These are phyloP conservation scores for Cantharis flavilabris DNA, from an alignment of 2,888 invertebrate genomes.

Conservation along the genomic window DNA sequence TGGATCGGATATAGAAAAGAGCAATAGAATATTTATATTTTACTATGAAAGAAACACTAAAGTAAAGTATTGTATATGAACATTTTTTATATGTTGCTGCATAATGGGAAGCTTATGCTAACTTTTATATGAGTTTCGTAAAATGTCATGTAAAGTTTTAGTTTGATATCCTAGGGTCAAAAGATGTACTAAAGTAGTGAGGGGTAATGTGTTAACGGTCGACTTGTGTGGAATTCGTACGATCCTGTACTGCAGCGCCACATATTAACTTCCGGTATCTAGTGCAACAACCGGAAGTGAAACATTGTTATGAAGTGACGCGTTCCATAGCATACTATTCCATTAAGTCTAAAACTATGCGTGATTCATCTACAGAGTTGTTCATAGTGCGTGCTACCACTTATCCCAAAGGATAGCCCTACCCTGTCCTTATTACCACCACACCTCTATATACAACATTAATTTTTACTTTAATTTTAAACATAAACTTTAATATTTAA, in stretches of 20 bases:
- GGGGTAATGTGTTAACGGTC: slow-evolving; percentile 22
- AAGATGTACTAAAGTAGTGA: slow-evolving; percentile 7
- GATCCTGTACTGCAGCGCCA: slow-evolving; percentile 25
- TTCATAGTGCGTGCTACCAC: slow-evolving; percentile 45
- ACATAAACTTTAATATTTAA: slow-evolving; percentile 4
- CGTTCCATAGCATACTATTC: slow-evolving; percentile 40
- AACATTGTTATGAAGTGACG: slow-evolving; percentile 41
- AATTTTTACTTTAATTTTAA: not conserved
- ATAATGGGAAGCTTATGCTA: not conserved
- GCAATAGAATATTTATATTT: not conserved
- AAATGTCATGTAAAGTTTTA: slow-evolving; percentile 17
- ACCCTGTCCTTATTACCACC: slow-evolving; percentile 35
- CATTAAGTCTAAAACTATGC: slow-evolving; percentile 49
- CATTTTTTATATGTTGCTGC: not conserved
- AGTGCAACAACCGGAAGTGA: slow-evolving; percentile 46
- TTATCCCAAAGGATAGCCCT: slow-evolving; percentile 38
- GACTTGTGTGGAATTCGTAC: slow-evolving; percentile 34
- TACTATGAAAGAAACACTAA: not conserved
- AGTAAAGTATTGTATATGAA: not conserved
- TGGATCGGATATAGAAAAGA: not conserved
- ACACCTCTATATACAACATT: slow-evolving; percentile 23
- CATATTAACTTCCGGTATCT: slow-evolving; percentile 37
- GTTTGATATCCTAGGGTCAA: slow-evolving; percentile 15
- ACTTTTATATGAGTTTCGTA: slow-evolving; percentile 2
- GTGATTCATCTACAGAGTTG: slow-evolving; percentile 50